A percentile compares a stretch with the other conserved stretches of the same genome.
Evolutionary conservation across 2,113 vertebrate species (phyloP).

Genomic region (Crypturellus undulatus): DNA sequence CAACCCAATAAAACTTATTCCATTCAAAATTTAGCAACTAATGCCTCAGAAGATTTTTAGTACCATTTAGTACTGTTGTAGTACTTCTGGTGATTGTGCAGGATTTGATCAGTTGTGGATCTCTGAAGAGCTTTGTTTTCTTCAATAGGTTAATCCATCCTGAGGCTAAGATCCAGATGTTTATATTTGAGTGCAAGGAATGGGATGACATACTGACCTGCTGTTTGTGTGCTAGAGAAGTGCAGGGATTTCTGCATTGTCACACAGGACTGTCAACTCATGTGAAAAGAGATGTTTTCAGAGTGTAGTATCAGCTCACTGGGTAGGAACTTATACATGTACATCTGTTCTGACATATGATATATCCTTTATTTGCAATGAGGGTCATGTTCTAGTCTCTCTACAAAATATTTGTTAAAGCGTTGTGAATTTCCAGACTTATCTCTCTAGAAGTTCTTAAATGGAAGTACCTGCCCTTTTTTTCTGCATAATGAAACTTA

Average conservation of each 20-base stretch:
- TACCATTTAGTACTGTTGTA: background rate
- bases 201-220: background rate
- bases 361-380: background rate
- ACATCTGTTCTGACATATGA: rapidly evolving
- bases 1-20: background rate
- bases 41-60: background rate
- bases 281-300: background rate
- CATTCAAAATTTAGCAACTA: background rate
- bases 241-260: background rate
- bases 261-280: background rate
- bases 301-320: background rate
- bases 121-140: background rate
- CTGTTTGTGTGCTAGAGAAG: background rate
- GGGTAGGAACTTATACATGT: background rate
- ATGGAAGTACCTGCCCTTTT: background rate
- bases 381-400: background rate
- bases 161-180: background rate
- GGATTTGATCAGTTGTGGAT: background rate
- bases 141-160: background rate
- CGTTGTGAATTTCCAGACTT: background rate
- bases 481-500: background rate
- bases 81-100: background rate
- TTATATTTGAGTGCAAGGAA: background rate
- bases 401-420: background rate
- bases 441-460: background rate